Conservation (phyloP, 2,113 vertebrate genomes). For the Orthonyx spaldingii region DNA sequence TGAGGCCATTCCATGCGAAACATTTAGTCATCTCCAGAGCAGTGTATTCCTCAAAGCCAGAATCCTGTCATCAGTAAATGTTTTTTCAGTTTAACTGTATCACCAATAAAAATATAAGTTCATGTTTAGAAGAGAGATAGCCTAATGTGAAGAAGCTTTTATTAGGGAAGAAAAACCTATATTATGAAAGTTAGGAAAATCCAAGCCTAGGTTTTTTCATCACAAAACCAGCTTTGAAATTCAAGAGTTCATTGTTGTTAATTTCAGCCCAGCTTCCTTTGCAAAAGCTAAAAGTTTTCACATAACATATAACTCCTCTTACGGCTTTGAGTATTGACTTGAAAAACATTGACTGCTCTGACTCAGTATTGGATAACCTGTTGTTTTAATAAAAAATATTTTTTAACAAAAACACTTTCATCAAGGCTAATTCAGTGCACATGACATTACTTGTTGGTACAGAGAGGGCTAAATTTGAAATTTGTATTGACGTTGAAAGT, state of each 20-base stretch:
- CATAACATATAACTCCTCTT: background rate
- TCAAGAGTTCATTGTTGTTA: background rate
- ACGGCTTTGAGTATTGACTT: background rate
- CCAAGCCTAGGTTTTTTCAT: background rate
- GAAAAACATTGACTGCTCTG: background rate
- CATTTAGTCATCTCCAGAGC: background rate
- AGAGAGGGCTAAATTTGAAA: background rate
- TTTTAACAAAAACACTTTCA: background rate
- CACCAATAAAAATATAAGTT: background rate
- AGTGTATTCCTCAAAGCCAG: background rate
- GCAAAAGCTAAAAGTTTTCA: background rate
- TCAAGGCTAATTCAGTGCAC: background rate
- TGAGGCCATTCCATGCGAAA: background rate
- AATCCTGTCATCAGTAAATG: background rate
- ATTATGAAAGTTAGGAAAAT: background rate
- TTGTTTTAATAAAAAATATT: background rate
- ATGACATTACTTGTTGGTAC: background rate
- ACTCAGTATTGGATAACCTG: background rate
- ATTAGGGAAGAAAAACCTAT: background rate
- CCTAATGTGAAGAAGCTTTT: background rate
- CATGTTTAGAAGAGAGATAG: background rate
- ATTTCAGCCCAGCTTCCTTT: background rate
- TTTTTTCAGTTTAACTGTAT: background rate
- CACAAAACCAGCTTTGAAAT: background rate
- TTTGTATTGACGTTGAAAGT: background rate